A percentile compares a stretch with the other conserved stretches of the same genome.
These are phyloP conservation scores for Oscheius sp. DNA, from an alignment of 2,888 invertebrate species.

Conservation along the genomic window DNA sequence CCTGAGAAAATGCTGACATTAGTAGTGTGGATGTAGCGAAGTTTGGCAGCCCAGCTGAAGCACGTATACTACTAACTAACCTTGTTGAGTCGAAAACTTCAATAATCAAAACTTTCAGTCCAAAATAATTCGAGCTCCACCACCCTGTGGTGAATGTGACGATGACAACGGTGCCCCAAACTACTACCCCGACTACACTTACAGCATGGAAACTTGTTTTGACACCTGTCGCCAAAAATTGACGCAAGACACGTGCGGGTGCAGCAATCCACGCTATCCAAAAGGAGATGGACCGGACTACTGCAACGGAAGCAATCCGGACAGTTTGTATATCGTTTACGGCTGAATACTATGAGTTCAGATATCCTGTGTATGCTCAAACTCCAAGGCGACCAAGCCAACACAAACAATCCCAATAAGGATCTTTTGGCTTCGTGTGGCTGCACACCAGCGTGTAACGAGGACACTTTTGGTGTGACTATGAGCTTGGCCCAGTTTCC, in stretches of 20 bases:
- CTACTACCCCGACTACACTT: conserved; percentile 45
- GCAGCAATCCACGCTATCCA: conserved; percentile 44
- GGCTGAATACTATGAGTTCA: conserved; percentile 29
- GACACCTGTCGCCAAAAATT: conserved; percentile 55
- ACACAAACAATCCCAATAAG: conserved; percentile 46
- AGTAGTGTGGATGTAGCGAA: too few relatives aligned
- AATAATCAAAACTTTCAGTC: conserved; percentile 35
- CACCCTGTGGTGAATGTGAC: conserved; percentile 52
- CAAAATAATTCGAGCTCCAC: conserved; percentile 45
- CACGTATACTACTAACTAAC: too few relatives aligned
- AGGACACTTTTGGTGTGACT: conserved; percentile 50
- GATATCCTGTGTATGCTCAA: conserved; percentile 49
- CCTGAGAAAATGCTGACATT: too few relatives aligned
- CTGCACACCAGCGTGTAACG: conserved; percentile 53
- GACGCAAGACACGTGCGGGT: conserved; percentile 46
- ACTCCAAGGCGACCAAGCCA: conserved; percentile 55
- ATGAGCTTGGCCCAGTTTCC: conserved; percentile 55
- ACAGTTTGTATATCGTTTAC: too few relatives aligned
- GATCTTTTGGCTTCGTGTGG: conserved; percentile 45
- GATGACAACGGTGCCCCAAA: neutral
- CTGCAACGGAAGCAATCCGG: conserved; percentile 31
- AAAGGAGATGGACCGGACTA: conserved; percentile 26
- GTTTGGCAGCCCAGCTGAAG: too few relatives aligned
- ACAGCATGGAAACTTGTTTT: conserved; percentile 59
- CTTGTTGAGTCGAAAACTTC: too few relatives aligned